These are phyloP conservation scores for Trichonephila clavata DNA, from an alignment of 1,140 invertebrate species.

Conservation along the genomic window DNA sequence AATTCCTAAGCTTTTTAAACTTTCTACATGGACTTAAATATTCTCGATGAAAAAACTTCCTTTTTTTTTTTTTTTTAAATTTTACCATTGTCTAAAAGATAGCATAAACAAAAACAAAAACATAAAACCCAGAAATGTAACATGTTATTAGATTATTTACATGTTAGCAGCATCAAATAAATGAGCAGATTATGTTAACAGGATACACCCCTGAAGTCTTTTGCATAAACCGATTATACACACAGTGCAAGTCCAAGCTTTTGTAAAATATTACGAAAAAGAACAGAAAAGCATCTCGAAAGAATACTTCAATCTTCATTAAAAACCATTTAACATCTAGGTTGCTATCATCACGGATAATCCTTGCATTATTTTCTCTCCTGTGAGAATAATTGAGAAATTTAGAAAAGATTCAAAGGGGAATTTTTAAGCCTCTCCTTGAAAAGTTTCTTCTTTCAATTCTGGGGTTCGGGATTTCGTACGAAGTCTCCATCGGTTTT, in stretches of 20 bases:
- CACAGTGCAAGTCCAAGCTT: neutral
- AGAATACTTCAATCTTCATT: conserved; percentile 1
- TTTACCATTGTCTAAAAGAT: too few relatives aligned
- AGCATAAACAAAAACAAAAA: neutral
- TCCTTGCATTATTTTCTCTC: neutral
- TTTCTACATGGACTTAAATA: too few relatives aligned
- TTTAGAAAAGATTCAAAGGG: too few relatives aligned
- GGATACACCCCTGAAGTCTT: neutral
- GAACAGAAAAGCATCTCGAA: neutral
- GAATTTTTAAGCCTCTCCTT: neutral
- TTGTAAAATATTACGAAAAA: neutral
- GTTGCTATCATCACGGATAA: neutral
- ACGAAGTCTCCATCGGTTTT: conserved; percentile 4
- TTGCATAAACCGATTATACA: neutral
- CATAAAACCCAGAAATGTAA: neutral
- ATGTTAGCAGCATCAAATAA: neutral
- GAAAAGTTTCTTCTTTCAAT: neutral
- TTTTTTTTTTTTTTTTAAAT: too few relatives aligned
- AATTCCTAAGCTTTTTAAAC: too few relatives aligned
- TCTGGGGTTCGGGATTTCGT: conserved; percentile 9
- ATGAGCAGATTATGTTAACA: conserved; percentile 36
- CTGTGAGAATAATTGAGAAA: neutral
- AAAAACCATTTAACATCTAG: conserved; percentile 12
- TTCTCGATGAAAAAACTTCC: too few relatives aligned
- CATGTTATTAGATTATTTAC: too few relatives aligned